phyloP scores from a whole-genome alignment of 2,113 vertebrate species.

The Rhinolophus sinicus region DNA sequence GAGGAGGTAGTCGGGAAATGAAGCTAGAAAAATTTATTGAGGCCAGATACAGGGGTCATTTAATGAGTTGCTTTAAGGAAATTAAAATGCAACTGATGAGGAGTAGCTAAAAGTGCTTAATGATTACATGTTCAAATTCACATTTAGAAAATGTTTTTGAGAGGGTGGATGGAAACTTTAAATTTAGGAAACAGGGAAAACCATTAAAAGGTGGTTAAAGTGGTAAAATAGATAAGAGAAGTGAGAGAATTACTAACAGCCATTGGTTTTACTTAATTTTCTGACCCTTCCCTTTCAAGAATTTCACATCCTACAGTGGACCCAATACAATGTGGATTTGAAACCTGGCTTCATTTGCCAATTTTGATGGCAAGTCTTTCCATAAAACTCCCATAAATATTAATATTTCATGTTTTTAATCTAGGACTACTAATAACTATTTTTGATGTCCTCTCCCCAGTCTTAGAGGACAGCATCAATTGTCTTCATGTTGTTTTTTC shows the following conservation, averaged over 20 bases:
- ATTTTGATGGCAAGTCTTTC: neutral
- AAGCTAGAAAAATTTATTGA: neutral
- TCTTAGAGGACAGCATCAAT: constrained; percentile 47
- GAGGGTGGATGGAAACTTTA: neutral
- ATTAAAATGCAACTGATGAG: neutral
- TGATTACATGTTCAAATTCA: neutral
- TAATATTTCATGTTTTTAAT: constrained; percentile 33
- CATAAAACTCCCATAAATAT: constrained; percentile 34
- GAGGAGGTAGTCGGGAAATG: neutral
- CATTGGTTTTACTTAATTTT: neutral
- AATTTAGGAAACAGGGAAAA: neutral
- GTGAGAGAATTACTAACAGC: neutral
- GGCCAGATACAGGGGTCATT: neutral
- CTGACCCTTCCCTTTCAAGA: neutral
- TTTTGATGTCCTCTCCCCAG: neutral
- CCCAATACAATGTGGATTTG: neutral
- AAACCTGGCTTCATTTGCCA: neutral
- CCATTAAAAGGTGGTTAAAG: neutral
- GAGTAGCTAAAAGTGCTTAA: neutral
- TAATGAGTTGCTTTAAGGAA: neutral
- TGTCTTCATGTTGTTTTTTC: constrained; percentile 49
- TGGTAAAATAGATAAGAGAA: neutral
- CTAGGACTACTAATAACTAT: neutral
- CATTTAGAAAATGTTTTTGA: neutral
- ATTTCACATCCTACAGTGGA: neutral